A percentile compares a stretch with the other conserved stretches of the same genome.
These are phyloP conservation scores for Chionomys nivalis DNA, from an alignment of 2,113 vertebrate genomes.

Conservation along the genomic window DNA sequence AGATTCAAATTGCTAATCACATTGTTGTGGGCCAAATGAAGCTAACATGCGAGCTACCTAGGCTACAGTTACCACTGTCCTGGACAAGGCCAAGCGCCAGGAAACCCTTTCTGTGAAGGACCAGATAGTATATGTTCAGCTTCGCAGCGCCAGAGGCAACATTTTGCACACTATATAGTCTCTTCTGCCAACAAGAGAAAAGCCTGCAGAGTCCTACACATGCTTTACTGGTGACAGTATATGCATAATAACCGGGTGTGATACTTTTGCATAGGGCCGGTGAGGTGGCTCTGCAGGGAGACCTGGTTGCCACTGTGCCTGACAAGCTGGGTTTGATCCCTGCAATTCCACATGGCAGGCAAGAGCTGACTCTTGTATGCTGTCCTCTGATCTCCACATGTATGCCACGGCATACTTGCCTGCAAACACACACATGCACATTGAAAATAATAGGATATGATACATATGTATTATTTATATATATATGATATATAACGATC, in stretches of 20 bases:
- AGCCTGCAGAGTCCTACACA: not conserved
- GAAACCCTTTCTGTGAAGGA: not conserved
- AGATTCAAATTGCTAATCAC: not conserved
- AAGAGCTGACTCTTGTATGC: not conserved
- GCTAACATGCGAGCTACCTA: not conserved
- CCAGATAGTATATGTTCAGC: not conserved
- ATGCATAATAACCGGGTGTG: not conserved
- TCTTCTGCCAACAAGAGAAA: not conserved
- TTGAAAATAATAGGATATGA: not conserved
- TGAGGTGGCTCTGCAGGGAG: not conserved
- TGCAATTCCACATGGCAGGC: not conserved
- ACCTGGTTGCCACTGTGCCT: not conserved
- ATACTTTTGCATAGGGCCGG: not conserved
- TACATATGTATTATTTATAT: not conserved
- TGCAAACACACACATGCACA: not conserved
- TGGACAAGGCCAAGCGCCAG: not conserved
- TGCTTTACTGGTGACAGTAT: slow-evolving; percentile 1
- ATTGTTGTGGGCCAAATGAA: not conserved
- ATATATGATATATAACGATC: not conserved
- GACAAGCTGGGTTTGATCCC: not conserved
- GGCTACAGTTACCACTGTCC: rapidly evolving
- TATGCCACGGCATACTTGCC: too few relatives aligned
- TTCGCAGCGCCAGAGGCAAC: slow-evolving; percentile 12
- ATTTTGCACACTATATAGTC: not conserved
- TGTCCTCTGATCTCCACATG: not conserved